These are phyloP conservation scores for Proales similis DNA, from an alignment of 1,140 invertebrate genomes.

Conservation along the genomic window DNA sequence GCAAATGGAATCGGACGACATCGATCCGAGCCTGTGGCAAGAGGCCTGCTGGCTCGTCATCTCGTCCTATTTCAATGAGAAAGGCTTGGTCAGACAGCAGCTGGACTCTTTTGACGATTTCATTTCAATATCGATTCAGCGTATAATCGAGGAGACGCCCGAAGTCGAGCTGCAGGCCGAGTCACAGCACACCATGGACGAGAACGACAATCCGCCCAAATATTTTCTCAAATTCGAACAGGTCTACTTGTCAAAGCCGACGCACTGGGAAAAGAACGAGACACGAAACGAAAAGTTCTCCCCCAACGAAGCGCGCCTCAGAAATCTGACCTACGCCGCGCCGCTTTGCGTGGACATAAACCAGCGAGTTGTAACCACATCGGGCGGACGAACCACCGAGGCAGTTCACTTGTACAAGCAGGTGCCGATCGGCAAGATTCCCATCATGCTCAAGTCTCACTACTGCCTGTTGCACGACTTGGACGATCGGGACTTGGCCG, in stretches of 20 bases:
- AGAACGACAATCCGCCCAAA: constrained; percentile 79
- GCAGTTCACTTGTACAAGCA: constrained; percentile 59
- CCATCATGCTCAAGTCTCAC: constrained; percentile 94
- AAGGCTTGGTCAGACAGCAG: constrained; percentile 94
- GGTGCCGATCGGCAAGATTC: constrained; percentile 96
- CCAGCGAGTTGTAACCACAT: constrained; percentile 60
- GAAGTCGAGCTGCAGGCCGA: constrained; percentile 94
- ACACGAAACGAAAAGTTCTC: constrained; percentile 9
- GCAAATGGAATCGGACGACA: constrained; percentile 58
- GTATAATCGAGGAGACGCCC: constrained; percentile 96
- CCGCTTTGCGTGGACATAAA: constrained; percentile 96
- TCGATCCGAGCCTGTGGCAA: constrained; percentile 90
- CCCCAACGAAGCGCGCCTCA: constrained; percentile 82
- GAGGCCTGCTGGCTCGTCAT: constrained; percentile 99
- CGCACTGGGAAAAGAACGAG: constrained; percentile 68
- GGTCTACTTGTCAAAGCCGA: constrained; percentile 95
- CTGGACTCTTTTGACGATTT: constrained; percentile 99
- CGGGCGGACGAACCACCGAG: constrained; percentile 64
- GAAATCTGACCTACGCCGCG: constrained; percentile 66
- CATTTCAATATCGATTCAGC: constrained; percentile 97
- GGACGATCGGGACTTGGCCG: constrained; percentile 92
- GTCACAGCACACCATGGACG: constrained; percentile 83
- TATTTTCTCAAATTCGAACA: constrained; percentile 95
- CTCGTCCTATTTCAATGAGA: constrained; percentile 97
- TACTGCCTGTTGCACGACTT: constrained; percentile 87